Conservation (phyloP, 2,113 vertebrate species). For the Paratilapia polleni region DNA sequence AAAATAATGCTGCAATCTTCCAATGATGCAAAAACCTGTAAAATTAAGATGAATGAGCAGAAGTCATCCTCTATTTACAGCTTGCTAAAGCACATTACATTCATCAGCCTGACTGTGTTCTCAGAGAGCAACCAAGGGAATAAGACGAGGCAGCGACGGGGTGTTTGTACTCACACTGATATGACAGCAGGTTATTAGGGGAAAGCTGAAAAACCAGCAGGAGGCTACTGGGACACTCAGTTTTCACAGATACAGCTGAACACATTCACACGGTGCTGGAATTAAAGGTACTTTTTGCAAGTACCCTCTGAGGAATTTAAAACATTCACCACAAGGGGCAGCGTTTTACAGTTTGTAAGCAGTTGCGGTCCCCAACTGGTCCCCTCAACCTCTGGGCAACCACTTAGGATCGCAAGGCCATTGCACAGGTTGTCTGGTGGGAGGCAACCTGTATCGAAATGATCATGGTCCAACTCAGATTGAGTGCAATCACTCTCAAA, state of each 20-base stretch:
- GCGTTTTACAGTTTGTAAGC: neutral
- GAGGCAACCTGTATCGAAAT: neutral
- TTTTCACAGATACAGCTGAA: neutral
- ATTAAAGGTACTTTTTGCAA: neutral
- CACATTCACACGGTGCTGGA: neutral
- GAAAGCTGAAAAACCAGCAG: neutral
- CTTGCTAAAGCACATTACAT: conserved; percentile 33
- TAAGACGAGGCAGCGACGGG: neutral
- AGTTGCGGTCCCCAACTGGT: neutral
- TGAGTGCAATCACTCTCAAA: neutral
- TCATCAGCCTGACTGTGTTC: conserved; percentile 6
- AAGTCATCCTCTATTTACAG: conserved; percentile 43
- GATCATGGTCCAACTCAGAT: neutral
- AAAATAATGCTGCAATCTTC: conserved; percentile 36
- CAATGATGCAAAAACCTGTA: conserved; percentile 33
- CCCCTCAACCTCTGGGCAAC: neutral
- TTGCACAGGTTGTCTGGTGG: neutral
- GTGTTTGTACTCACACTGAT: neutral
- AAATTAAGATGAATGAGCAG: conserved; percentile 61
- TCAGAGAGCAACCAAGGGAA: neutral
- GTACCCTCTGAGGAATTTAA: neutral
- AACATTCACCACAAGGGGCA: neutral
- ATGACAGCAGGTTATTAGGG: neutral
- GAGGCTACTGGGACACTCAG: neutral
- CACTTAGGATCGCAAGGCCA: neutral